Evolutionary conservation across 1,140 invertebrate species (phyloP).

Genomic region (Euglossa dilemma): DNA sequence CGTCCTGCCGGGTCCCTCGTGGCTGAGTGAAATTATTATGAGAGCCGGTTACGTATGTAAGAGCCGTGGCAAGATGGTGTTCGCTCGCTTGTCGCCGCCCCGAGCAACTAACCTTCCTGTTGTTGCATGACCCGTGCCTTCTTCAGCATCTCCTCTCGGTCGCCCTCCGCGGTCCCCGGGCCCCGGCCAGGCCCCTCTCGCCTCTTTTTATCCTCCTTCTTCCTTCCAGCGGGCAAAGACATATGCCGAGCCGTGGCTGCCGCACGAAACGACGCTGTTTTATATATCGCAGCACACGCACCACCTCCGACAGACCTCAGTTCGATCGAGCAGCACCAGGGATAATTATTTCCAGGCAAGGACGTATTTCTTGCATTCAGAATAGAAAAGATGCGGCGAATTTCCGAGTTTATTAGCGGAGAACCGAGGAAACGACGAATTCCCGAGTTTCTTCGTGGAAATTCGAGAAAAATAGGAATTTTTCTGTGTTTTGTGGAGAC

Average conservation of each 20-base stretch:
- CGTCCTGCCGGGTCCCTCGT: slow-evolving; percentile 51
- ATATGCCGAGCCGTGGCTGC: slow-evolving; percentile 22
- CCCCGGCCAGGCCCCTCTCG: neutral
- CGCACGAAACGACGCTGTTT: slow-evolving; percentile 58
- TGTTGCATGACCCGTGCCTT: slow-evolving; percentile 79
- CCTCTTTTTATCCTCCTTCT: slow-evolving; percentile 49
- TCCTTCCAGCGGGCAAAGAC: slow-evolving; percentile 50
- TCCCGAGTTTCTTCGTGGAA: no score
- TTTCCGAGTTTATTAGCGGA: no score
- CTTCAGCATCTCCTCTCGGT: slow-evolving; percentile 65
- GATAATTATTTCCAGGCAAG: slow-evolving; percentile 52
- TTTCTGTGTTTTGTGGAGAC: no score
- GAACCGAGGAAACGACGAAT: no score
- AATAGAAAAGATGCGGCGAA: no score
- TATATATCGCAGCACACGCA: slow-evolving; percentile 41
- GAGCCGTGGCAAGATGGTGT: slow-evolving; percentile 74
- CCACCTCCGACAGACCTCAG: neutral
- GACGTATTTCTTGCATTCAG: neutral
- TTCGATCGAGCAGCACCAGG: slow-evolving; percentile 16
- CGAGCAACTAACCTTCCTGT: slow-evolving; percentile 81
- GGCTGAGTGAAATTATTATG: slow-evolving; percentile 76
- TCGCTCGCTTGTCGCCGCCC: slow-evolving; percentile 79
- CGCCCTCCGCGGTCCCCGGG: neutral
- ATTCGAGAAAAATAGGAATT: no score
- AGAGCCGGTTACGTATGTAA: slow-evolving; percentile 75